Evolutionary conservation across 2,113 vertebrate species (phyloP), one percentile per base, ranked within the genome.

Genomic region (Gymnogyps californianus): DNA sequence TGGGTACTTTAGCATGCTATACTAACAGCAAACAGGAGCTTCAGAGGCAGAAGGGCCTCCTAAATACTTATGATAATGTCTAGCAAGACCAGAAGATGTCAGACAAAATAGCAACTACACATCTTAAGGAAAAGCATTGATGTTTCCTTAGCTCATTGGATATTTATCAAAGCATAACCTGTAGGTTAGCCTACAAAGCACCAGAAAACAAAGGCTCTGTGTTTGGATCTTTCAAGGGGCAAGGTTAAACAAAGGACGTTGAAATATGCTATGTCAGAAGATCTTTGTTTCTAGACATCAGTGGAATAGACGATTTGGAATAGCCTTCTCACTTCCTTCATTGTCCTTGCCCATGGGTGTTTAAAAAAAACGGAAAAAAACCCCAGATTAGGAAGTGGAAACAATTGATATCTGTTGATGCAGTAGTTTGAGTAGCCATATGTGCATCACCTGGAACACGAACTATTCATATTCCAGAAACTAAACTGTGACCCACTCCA

Each of bases 161-260:
- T 96, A 94, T 96, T 91, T 97, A 96, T 97, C 93, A 97, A 95
- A 97, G 96, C 51, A 80, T 96, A 97, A 97, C 89, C 91, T 91
- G 81, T 77, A 93, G 93, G 89, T 96, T 94, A 96, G 67, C 75
- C 87, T 93, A 94, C 94, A 97, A 96, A 97, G 95, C 81, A 83
- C 36, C 62, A 90, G 78, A 90, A 97, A 91, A 96, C 91, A 97
- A 95, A 97, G 58, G 55, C 84, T 77, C 82, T 87, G 66, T 97
- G 95, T 96, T 94, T 3, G 11, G 28, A 93, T 87, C 84, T 77
- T 96, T 95, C 81, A 61, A 82, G 93, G 71, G 71, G 75, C 89
- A 65, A 96, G 94, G 94, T 96, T 97, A 95, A 96, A 96, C 84
- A 97, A 96, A 97, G 94, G 93, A 89, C 87, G 76, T 65, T 87